Conservation (phyloP, 1,140 invertebrate genomes). For the Nasonia giraulti region DNA sequence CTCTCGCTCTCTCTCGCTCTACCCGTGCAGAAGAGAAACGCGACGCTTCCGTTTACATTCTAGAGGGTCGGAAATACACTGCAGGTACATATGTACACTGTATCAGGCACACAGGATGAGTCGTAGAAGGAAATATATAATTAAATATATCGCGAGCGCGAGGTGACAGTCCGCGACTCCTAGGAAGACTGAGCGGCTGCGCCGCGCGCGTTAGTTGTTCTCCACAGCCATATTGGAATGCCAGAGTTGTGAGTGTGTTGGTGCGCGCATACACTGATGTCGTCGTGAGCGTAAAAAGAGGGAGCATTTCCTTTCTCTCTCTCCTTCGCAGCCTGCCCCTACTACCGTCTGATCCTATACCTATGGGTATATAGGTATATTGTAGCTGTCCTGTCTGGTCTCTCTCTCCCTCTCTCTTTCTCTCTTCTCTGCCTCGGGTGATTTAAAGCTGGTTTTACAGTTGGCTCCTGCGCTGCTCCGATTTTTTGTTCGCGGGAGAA, state of each 20-base stretch:
- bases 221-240: conserved; percentile 50
- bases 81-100: neutral
- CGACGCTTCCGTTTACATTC: conserved; percentile 24
- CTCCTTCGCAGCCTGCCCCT: neutral
- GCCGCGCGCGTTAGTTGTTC: conserved; percentile 20
- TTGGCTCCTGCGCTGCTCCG: neutral
- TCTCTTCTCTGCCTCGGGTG: neutral
- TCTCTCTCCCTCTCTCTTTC: neutral
- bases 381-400: neutral
- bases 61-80: neutral
- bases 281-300: neutral
- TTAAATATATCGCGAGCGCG: neutral
- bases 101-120: too few relatives aligned
- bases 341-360: too few relatives aligned
- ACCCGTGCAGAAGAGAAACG: too few relatives aligned
- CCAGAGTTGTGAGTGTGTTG: conserved; percentile 35
- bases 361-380: too few relatives aligned
- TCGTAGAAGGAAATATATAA: neutral
- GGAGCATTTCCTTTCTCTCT: conserved; percentile 12
- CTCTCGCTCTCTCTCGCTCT: neutral
- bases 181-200: neutral
- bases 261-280: conserved; percentile 9
- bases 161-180: neutral
- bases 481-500: neutral
- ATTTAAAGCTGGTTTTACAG: conserved; percentile 17